phyloP scores from a whole-genome alignment of 2,113 vertebrate species.

The Platysteira castanea region DNA sequence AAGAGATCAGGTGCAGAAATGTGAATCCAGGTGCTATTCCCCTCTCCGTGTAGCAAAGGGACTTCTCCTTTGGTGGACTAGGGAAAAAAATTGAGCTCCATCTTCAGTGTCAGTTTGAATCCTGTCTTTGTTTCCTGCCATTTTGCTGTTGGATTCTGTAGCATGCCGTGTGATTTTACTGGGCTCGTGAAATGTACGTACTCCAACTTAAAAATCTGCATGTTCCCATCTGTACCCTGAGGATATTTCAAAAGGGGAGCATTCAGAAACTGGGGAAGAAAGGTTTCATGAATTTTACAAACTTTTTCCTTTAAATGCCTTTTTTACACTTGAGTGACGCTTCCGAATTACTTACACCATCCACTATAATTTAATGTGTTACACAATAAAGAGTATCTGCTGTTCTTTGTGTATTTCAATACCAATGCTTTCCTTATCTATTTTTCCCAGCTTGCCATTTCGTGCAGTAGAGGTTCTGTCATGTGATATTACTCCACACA shows the following conservation, averaged over 20 bases:
- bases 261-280: conserved; percentile 6
- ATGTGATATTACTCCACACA: conserved; percentile 9
- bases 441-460: conserved; percentile 61
- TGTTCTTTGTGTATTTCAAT: conserved; percentile 52
- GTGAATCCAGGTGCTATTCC: not conserved
- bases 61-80: not conserved
- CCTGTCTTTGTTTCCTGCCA: not conserved
- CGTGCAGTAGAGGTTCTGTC: conserved; percentile 28
- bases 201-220: conserved; percentile 13
- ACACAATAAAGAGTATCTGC: conserved; percentile 52
- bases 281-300: conserved; percentile 43
- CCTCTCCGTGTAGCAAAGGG: not conserved
- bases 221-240: conserved; percentile 27
- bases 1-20: not conserved
- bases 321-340: not conserved
- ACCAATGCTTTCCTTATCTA: conserved; percentile 55
- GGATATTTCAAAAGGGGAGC: conserved; percentile 27
- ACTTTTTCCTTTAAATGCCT: conserved; percentile 49
- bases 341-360: conserved; percentile 24
- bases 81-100: not conserved
- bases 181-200: not conserved
- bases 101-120: not conserved
- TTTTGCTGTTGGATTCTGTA: not conserved
- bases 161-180: not conserved
- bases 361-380: conserved; percentile 4